Base-by-base conservation (phyloP, 2,113 vertebrate genomes). In the Garra rufa region DNA sequence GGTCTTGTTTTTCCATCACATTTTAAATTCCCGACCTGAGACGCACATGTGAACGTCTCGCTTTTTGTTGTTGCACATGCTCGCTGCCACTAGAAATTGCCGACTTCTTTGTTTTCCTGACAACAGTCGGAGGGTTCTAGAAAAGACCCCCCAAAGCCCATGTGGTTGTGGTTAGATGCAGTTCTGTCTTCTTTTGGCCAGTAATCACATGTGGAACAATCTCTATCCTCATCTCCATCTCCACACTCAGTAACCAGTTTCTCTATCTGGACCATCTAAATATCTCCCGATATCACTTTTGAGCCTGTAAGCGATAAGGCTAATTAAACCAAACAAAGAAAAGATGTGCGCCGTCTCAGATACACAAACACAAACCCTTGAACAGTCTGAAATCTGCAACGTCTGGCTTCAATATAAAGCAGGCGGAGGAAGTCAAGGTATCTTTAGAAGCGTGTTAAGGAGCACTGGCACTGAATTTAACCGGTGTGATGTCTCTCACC, bases 401-500 rank as follows among this genome's bases (percentile, higher is more conserved):
- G 83, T 86, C 87, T 85, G 85, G 85, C 17, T 67, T 80, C 63
- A 87, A 87, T 88, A 83, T 78, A 65, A 55, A 70, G 57, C 74
- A 21, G 5, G 28, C 28, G 17, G 69, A 69, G 43, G 84, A 85
- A 74, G 81, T 84, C 34, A 59, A 82, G 84, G 86, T 87, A 52
- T 82, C 78, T 78, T 77, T 44, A 81, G 76, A 83, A 73, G 61
- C 81, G 48, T n/a, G 59, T 50, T 34, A 63, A 78, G 59, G 14
- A 50, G 74, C 21, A 28, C 76, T 77, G 61, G 70, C 63, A 69
- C 59, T 52, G 15, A 81, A 70, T 70, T 61, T 41, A 46, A 69
- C 76, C 57, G 19, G 69, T 84, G 79, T 83, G 87, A 91, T 87
- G 82, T 88, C 67, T 90, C 59, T 81, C 76, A 82, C 78, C 59